Conservation (phyloP, 2,888 invertebrate species). For the Dysmachus trigonus region DNA sequence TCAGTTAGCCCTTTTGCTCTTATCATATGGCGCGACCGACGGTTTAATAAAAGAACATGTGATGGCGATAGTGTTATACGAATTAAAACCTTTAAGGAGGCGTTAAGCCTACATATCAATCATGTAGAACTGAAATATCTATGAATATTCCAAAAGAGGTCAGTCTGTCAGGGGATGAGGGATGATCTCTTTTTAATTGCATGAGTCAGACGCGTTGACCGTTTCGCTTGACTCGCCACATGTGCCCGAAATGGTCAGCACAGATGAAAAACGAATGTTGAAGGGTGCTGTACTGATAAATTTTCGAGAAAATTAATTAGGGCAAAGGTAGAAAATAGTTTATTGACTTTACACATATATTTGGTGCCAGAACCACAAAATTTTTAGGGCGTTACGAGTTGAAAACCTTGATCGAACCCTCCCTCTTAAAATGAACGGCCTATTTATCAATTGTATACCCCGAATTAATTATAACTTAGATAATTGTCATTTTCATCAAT, state of each 20-base stretch:
- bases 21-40: neutral
- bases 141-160: neutral
- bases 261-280: neutral
- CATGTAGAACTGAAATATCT: neutral
- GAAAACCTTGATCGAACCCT: neutral
- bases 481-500: neutral
- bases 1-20: neutral
- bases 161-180: neutral
- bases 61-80: neutral
- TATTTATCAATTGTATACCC: neutral
- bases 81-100: neutral
- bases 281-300: neutral
- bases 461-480: neutral
- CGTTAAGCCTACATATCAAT: neutral
- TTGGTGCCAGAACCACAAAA: neutral
- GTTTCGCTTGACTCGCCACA: neutral
- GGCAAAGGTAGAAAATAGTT: neutral
- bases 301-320: neutral
- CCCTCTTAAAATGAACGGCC: neutral
- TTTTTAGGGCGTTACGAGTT: neutral
- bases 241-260: neutral
- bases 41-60: neutral
- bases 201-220: neutral
- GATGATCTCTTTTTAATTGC: slow-evolving; percentile 25
- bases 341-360: neutral